Evolutionary conservation across 2,888 invertebrate species (phyloP).

Genomic region (Girardia tigrina): DNA sequence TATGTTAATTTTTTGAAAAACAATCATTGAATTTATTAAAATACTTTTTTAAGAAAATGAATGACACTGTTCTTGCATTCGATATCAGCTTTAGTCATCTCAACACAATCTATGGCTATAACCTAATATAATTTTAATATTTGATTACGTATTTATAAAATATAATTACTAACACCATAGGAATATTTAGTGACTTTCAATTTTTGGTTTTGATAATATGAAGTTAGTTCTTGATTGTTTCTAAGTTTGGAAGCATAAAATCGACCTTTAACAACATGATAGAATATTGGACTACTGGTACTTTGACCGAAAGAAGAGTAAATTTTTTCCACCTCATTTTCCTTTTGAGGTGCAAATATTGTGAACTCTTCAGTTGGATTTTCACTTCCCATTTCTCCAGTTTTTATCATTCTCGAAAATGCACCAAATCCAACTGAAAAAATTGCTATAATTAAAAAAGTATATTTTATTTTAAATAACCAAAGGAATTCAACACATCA

Average conservation of each 20-base stretch:
- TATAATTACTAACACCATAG: slow-evolving; percentile 12
- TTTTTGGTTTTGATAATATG: slow-evolving; percentile 24
- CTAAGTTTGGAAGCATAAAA: slow-evolving; percentile 21
- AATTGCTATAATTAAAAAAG: neutral
- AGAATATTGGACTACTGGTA: neutral
- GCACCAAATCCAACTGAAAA: neutral
- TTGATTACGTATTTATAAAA: too few species aligned
- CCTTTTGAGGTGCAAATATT: slow-evolving; percentile 23
- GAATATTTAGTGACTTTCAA: slow-evolving; percentile 31
- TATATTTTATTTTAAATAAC: slow-evolving; percentile 4
- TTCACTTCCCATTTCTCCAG: neutral
- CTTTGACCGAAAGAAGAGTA: slow-evolving; percentile 7
- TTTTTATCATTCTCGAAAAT: neutral
- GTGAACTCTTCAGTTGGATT: slow-evolving; percentile 4
- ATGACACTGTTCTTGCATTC: slow-evolving; percentile 12
- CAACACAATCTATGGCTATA: slow-evolving; percentile 16
- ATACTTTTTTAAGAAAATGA: slow-evolving; percentile 16
- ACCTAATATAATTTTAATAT: too few species aligned
- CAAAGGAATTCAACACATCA: slow-evolving; percentile 5
- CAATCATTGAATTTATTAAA: too few species aligned
- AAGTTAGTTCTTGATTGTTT: slow-evolving; percentile 20
- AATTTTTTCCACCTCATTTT: neutral
- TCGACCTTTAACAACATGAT: slow-evolving; percentile 29
- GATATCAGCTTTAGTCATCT: neutral
- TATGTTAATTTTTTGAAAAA: neutral